These are phyloP conservation scores for Danionella dracula DNA, from an alignment of 2,797 vertebrate genomes.

Conservation along the genomic window DNA sequence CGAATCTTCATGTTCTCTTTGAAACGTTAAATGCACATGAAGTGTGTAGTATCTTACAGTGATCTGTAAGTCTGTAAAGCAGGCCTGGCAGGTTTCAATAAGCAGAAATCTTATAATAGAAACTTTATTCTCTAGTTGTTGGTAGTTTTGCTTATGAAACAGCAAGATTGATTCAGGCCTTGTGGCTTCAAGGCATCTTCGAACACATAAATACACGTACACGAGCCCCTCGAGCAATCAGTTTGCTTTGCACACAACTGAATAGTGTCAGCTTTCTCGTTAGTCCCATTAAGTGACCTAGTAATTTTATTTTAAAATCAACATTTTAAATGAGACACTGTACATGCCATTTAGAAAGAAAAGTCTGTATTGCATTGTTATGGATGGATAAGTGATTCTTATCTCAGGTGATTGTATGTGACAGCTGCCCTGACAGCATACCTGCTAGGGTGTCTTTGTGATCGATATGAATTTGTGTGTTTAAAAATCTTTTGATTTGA, in stretches of 20 bases:
- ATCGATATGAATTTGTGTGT: background rate
- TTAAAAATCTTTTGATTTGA: background rate
- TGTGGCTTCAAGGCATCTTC: background rate
- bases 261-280: too few relatives aligned
- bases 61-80: background rate
- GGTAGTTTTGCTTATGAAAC: background rate
- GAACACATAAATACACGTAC: background rate
- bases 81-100: background rate
- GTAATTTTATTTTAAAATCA: too few relatives aligned
- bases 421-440: constrained; percentile 7
- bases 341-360: background rate
- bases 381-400: background rate
- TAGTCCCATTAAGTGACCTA: too few relatives aligned
- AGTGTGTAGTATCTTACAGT: background rate
- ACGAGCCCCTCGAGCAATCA: background rate
- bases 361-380: background rate
- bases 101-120: background rate
- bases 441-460: background rate
- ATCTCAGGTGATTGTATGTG: background rate
- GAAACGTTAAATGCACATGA: too few relatives aligned
- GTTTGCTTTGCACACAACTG: too few relatives aligned
- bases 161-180: background rate
- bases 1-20: too few relatives aligned
- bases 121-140: background rate
- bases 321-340: background rate